These are phyloP conservation scores for Drosophila littoralis DNA, from an alignment of 1,140 invertebrate species.

Conservation along the genomic window DNA sequence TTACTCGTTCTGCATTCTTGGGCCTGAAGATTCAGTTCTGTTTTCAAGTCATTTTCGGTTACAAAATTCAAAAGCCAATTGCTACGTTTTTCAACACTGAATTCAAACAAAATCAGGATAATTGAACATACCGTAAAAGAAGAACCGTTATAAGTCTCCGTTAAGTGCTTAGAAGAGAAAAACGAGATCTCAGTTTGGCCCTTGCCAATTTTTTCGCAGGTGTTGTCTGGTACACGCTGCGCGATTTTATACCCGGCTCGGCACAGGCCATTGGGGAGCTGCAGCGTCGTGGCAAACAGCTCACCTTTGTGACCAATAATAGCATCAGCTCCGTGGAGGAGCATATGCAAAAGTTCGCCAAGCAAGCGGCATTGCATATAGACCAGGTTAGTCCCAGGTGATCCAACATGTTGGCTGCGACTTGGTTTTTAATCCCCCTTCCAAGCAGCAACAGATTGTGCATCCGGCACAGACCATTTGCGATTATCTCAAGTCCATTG, in stretches of 20 bases:
- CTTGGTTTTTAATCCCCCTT: neutral
- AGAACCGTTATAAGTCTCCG: no score
- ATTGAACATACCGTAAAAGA: no score
- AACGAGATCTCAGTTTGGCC: no score
- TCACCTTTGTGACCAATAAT: constrained; percentile 91
- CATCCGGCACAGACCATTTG: constrained; percentile 83
- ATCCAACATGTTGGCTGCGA: neutral
- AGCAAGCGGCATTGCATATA: constrained; percentile 34
- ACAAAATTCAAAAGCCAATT: no score
- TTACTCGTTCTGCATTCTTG: no score
- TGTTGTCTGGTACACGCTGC: constrained; percentile 86
- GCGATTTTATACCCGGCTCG: constrained; percentile 85
- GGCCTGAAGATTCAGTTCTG: no score
- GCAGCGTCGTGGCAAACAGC: constrained; percentile 87
- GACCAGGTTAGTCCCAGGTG: constrained; percentile 16
- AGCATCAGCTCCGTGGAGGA: constrained; percentile 83
- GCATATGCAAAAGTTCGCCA: constrained; percentile 71
- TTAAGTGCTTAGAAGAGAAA: no score
- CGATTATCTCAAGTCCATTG: constrained; percentile 84
- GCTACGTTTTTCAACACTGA: no score
- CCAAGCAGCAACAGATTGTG: constrained; percentile 73
- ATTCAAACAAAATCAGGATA: no score
- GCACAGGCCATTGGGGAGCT: constrained; percentile 86
- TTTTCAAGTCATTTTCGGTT: no score
- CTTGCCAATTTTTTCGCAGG: constrained; percentile 81